phyloP scores from a whole-genome alignment of 2,113 vertebrate genomes.

The Hirundichthys speculiger region DNA sequence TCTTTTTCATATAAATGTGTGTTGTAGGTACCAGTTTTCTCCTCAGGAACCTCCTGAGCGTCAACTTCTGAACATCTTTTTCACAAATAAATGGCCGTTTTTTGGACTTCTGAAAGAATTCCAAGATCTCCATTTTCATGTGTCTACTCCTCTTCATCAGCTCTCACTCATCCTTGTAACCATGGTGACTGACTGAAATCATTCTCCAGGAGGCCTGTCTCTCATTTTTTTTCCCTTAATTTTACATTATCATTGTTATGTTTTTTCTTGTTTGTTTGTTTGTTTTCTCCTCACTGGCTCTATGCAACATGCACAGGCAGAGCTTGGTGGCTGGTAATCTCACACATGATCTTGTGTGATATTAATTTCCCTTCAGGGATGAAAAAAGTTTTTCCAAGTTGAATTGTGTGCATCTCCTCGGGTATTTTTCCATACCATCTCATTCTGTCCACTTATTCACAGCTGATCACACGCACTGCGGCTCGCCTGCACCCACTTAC shows the following conservation, averaged over 20 bases:
- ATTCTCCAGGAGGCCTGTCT: constrained; percentile 16
- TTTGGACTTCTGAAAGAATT: constrained; percentile 20
- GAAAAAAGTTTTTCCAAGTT: too few relatives aligned
- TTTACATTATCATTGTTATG: too few relatives aligned
- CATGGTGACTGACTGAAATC: constrained; percentile 56
- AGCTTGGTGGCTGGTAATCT: constrained; percentile 38
- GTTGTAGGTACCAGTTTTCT: constrained; percentile 3
- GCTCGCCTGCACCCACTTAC: constrained; percentile 51
- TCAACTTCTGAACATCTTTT: neutral
- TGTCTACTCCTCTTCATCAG: constrained; percentile 25
- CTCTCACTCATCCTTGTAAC: constrained; percentile 55
- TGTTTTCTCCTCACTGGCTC: neutral
- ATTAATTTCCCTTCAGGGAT: too few relatives aligned
- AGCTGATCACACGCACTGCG: constrained; percentile 47
- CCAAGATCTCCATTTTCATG: neutral
- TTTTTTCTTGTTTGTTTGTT: constrained; percentile 2
- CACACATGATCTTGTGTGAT: constrained; percentile 46
- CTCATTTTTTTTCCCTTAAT: too few relatives aligned
- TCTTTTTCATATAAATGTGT: neutral
- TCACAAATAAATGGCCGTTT: constrained; percentile 6
- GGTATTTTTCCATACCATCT: constrained; percentile 43
- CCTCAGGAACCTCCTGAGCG: neutral
- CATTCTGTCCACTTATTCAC: constrained; percentile 61
- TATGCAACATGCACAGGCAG: constrained; percentile 26
- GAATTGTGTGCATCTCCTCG: constrained; percentile 38